Evolutionary conservation across 2,797 vertebrate genomes (phyloP).

Genomic region (Muscicapa striata): DNA sequence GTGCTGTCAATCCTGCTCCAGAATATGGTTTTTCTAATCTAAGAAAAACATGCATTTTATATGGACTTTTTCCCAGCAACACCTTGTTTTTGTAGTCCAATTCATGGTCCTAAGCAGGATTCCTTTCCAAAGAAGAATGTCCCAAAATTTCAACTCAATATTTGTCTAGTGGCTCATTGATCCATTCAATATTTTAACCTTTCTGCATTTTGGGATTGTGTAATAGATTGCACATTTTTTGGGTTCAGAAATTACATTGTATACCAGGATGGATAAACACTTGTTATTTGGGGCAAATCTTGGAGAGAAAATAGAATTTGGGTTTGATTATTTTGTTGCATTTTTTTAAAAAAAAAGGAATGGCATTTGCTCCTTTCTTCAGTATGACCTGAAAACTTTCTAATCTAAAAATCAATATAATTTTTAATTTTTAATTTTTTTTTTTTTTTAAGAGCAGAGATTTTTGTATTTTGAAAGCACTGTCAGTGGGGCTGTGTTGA

Average conservation of each 20-base stretch:
- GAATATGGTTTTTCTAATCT: neutral
- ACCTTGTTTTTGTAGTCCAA: neutral
- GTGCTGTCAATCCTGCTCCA: neutral
- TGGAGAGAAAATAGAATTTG: neutral
- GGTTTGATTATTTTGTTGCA: neutral
- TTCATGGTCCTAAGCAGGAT: neutral
- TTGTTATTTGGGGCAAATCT: neutral
- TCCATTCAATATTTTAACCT: neutral
- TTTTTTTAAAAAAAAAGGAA: neutral
- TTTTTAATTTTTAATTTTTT: too few species aligned
- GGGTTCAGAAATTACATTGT: neutral
- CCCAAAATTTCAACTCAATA: neutral
- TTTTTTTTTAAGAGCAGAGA: neutral
- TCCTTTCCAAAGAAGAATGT: neutral
- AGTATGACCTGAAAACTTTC: neutral
- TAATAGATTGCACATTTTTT: neutral
- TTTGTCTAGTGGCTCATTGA: neutral
- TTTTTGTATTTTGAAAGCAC: neutral
- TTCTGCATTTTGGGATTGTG: neutral
- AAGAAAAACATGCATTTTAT: neutral
- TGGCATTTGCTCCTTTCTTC: neutral
- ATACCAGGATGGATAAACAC: neutral
- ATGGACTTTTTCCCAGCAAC: neutral
- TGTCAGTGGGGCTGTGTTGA: neutral
- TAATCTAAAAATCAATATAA: neutral